These are phyloP conservation scores for Andrena bucephala DNA, from an alignment of 2,888 invertebrate species.

Conservation along the genomic window DNA sequence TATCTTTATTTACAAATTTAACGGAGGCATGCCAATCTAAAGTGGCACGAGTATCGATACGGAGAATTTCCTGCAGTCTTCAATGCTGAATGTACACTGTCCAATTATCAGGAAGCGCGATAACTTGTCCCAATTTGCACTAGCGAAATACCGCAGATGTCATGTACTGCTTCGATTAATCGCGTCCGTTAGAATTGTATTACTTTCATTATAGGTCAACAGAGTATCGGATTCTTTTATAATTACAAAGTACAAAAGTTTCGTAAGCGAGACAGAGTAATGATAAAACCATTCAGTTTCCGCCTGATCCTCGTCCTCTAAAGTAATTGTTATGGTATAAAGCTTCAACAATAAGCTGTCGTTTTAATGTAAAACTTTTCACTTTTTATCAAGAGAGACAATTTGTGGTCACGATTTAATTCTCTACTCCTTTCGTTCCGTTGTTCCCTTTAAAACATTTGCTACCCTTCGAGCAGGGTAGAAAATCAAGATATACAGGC, in stretches of 20 bases:
- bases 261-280: too few relatives aligned
- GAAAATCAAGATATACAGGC: not conserved
- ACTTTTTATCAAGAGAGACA: not conserved
- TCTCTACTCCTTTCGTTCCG: not conserved
- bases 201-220: not conserved
- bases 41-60: constrained; percentile 5
- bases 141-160: too few relatives aligned
- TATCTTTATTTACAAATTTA: constrained; percentile 36
- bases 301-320: too few relatives aligned
- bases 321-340: too few relatives aligned
- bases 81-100: not conserved
- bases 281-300: too few relatives aligned
- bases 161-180: too few relatives aligned
- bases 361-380: not conserved
- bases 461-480: constrained; percentile 2
- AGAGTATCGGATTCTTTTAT: not conserved
- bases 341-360: not conserved
- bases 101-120: not conserved
- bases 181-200: not conserved
- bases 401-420: not conserved
- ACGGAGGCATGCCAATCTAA: not conserved
- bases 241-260: not conserved
- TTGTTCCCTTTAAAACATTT: not conserved
- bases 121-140: not conserved
- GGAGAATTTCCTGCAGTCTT: not conserved